phyloP scores from a whole-genome alignment of 2,113 vertebrate genomes.

The Gavia stellata region DNA sequence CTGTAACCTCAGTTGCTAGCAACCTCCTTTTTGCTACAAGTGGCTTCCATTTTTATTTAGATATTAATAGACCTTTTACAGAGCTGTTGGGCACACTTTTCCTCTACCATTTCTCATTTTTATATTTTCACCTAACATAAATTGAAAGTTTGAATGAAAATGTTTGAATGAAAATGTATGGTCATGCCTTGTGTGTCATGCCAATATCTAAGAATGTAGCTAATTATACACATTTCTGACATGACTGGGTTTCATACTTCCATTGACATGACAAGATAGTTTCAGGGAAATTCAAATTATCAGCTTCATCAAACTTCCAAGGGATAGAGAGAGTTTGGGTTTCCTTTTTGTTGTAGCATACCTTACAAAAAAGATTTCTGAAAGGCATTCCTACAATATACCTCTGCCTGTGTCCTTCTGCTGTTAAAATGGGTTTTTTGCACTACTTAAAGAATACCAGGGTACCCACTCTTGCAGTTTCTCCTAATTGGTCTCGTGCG shows the following conservation, averaged over 20 bases:
- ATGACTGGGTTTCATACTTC: neutral
- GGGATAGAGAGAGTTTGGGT: neutral
- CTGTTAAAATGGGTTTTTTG: neutral
- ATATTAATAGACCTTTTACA: neutral
- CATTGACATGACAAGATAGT: neutral
- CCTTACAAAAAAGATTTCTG: neutral
- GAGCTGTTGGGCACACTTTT: neutral
- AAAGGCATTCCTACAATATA: neutral
- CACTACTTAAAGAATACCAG: neutral
- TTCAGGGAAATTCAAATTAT: neutral
- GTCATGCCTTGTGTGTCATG: too few species aligned
- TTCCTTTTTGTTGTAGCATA: neutral
- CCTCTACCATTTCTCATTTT: neutral
- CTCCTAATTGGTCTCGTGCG: neutral
- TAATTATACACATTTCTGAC: neutral
- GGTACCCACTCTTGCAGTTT: neutral
- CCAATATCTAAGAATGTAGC: neutral
- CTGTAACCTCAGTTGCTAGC: neutral
- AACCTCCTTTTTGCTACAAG: neutral
- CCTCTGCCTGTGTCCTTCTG: neutral
- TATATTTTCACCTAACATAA: neutral
- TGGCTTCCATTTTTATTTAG: neutral
- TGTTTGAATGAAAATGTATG: neutral
- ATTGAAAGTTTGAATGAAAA: neutral
- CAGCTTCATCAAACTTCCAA: neutral